Evolutionary conservation across 2,113 vertebrate genomes (phyloP).

Genomic region (Notarius quadriscutis): DNA sequence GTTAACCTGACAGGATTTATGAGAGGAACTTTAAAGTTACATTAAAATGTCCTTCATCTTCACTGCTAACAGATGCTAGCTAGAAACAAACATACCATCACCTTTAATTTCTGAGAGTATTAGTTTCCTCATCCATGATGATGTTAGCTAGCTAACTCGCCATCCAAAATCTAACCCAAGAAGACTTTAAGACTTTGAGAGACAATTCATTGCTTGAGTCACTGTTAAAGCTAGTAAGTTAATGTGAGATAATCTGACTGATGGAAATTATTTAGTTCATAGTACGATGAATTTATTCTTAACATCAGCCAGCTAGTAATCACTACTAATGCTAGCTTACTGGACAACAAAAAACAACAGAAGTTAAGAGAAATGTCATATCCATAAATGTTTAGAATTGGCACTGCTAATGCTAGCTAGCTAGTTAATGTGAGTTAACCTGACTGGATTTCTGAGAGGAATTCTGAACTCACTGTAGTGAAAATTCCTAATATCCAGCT

Average conservation of each 20-base stretch:
- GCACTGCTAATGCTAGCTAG: not conserved
- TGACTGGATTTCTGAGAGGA: constrained; percentile 7
- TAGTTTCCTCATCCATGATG: not conserved
- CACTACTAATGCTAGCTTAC: not conserved
- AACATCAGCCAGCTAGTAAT: not conserved
- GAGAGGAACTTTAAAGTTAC: not conserved
- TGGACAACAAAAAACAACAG: not conserved
- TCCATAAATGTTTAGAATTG: not conserved
- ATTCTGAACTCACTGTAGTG: not conserved
- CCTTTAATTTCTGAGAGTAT: not conserved
- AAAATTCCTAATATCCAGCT: not conserved
- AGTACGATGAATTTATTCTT: not conserved
- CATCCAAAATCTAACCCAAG: not conserved
- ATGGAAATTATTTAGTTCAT: not conserved
- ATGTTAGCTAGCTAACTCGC: not conserved
- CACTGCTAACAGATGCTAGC: not conserved
- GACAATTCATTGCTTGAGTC: not conserved
- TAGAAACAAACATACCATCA: not conserved
- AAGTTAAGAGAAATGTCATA: not conserved
- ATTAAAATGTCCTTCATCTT: not conserved
- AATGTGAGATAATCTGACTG: not conserved
- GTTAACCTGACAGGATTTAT: not conserved
- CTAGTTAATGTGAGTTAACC: not conserved
- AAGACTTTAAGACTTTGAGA: not conserved
- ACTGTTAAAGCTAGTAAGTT: not conserved